phyloP scores from a whole-genome alignment of 2,797 vertebrate genomes.

The Karalla daura region DNA sequence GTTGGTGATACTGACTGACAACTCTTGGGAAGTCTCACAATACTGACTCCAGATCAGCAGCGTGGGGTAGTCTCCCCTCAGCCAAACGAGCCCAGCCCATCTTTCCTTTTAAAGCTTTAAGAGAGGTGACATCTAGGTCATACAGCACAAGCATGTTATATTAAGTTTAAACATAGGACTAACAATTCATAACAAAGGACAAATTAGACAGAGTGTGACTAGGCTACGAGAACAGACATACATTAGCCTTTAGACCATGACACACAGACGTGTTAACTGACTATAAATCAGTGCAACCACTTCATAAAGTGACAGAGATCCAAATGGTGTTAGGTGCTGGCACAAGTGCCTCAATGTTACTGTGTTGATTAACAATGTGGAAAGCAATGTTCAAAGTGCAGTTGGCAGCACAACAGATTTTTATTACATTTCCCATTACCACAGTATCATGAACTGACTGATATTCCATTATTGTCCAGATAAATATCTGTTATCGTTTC shows the following conservation, averaged over 20 bases:
- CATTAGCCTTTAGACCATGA: slow-evolving; percentile 24
- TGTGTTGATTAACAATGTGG: background rate
- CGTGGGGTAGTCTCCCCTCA: slow-evolving; percentile 30
- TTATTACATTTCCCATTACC: slow-evolving; percentile 8
- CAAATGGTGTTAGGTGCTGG: background rate
- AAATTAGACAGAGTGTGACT: slow-evolving; percentile 35
- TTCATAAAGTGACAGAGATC: background rate
- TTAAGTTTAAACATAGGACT: slow-evolving; percentile 8
- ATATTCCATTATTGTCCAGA: background rate
- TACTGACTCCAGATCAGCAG: slow-evolving; percentile 67
- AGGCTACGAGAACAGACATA: slow-evolving; percentile 42
- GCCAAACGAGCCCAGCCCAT: slow-evolving; percentile 52
- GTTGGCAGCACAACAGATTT: background rate
- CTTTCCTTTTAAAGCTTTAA: slow-evolving; percentile 9
- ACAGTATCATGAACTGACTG: too few species aligned
- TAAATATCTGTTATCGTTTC: too few species aligned
- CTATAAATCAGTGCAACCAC: background rate
- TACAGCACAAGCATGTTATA: slow-evolving; percentile 17
- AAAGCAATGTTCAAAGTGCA: slow-evolving; percentile 22
- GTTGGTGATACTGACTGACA: background rate
- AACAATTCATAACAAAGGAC: slow-evolving; percentile 32
- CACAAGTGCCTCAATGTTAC: background rate
- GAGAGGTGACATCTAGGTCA: slow-evolving; percentile 18
- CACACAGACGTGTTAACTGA: slow-evolving; percentile 13
- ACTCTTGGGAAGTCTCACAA: background rate